Base-by-base conservation (phyloP, 2,113 vertebrate species). In the Scomber japonicus region DNA sequence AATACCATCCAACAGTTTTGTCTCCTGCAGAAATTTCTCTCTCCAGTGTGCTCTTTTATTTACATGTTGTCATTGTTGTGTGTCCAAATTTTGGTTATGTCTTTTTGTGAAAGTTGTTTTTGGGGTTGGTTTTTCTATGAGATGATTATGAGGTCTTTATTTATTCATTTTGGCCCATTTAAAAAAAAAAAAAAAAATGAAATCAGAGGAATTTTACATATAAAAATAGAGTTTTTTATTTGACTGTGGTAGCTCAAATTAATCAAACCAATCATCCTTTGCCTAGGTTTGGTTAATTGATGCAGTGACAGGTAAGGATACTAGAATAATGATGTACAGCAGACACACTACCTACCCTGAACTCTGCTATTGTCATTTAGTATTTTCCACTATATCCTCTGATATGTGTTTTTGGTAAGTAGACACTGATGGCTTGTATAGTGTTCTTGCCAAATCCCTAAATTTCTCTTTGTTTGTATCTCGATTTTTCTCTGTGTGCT, bases 401-500 rank as follows among this genome's bases (percentile, higher is more conserved):
- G 68, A 85, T 90, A 89, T 93, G 88, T 92, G 86, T 92, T 91
- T 96, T 93, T 94, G 96, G 96, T 81, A 97, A 94, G 97, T 97
- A 96, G 96, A 97, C 97, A 97, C 96, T 97, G 94, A 84, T 83
- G 95, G 96, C 89, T 95, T 97, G 95, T 97, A 95, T 95, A 96
- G 96, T 98, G 95, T 95, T 97, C 89, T 96, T 97, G 96, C 96
- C 96, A 97, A 94, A 97, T 97, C 96, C 97, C 96, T 94, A 91
- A 95, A 98, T 96, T 96, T 98, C 97, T 99, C 92, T 94, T 89
- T 94, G 93, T 99, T 97, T 99, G 97, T 99, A 99, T 99, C 97
- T 99, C 97, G 97, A 99, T 99, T 98, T 99, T 92, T 94, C 97
- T 99, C 97, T 99, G 97, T 99, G 97, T 99, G 97, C 97, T 98